These are phyloP conservation scores for Elysia chlorotica DNA, from an alignment of 1,140 invertebrate species.

Conservation along the genomic window DNA sequence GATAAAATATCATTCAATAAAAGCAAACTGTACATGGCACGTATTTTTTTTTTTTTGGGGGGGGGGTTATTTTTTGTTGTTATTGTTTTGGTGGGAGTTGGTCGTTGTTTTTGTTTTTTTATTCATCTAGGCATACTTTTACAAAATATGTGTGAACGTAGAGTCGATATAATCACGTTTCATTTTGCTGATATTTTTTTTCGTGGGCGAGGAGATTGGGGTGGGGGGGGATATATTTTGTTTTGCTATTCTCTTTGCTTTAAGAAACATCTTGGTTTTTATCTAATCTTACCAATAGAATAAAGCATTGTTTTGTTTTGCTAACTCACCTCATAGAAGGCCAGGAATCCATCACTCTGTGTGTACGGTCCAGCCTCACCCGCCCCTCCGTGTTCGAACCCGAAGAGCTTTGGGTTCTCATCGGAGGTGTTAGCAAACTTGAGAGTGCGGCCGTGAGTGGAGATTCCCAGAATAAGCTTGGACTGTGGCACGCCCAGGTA, in stretches of 20 bases:
- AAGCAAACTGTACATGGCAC: not conserved
- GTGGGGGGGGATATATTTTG: too few species aligned
- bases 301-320: not conserved
- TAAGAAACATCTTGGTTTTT: too few species aligned
- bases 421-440: constrained; percentile 3
- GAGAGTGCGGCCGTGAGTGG: constrained; percentile 4
- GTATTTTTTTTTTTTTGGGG: not conserved
- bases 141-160: not conserved
- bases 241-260: too few species aligned
- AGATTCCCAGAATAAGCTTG: constrained; percentile 11
- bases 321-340: constrained; percentile 17
- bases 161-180: not conserved
- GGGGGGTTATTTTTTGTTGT: too few species aligned
- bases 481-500: not conserved
- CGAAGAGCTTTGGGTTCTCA: not conserved
- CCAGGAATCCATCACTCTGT: not conserved
- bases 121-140: too few species aligned
- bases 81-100: too few species aligned
- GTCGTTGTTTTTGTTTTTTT: too few species aligned
- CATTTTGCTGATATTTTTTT: not conserved
- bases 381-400: not conserved
- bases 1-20: not conserved
- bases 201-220: too few species aligned
- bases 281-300: too few species aligned
- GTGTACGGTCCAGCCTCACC: constrained; percentile 16